Evolutionary conservation across 2,113 vertebrate genomes (phyloP), one percentile per base, ranked within the genome.

Genomic region (Lepisosteus oculatus): DNA sequence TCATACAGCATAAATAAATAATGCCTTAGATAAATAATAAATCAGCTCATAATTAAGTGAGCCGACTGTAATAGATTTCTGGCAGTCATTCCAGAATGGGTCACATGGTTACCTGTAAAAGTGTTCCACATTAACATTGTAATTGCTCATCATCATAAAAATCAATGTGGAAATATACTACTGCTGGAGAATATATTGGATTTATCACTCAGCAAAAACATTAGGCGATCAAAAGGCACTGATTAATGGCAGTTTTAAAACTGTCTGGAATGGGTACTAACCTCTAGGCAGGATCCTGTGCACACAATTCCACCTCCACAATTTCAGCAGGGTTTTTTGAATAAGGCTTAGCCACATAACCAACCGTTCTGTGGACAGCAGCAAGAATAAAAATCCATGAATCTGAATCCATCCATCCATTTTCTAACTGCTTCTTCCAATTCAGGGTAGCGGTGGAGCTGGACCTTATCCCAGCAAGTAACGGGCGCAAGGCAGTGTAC

Each of bases 31-130:
- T n/a, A 59, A 12, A 59, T 59, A 59, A 59, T 59, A 59, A 12
- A 59, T 59, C 56, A 59, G 13, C 3, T n/a, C 11, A n/a, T 59
- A 59, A 59, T 59, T 59, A 59, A 59, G n/a, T 14, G 56, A 59
- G 56, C 4, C 56, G 13, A n/a, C 12, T 59, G 56, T 59, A 59
- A 59, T 59, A n/a, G 56, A 12, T 59, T 59, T 59, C 56, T 59
- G 8, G 56, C 56, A 59, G 56, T 14, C 12, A 4, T 59, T 59
- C 56, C n/a, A 12, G 11, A 59, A 59, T 59, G n/a, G 11, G 56
- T 59, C 56, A 59, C 56, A 12, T 59, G 56, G 56, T n/a, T 59
- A 59, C 56, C 56, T 59, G 56, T 12, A 59, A 59, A 59, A 14
- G 13, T 9, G 56, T 59, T 59, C 56, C n/a, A n/a, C 13, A 59